Percentiles rank a stretch among this genome's conserved stretches.
phyloP scores from a whole-genome alignment of 2,888 invertebrate species.

The Hypsopygia costalis region DNA sequence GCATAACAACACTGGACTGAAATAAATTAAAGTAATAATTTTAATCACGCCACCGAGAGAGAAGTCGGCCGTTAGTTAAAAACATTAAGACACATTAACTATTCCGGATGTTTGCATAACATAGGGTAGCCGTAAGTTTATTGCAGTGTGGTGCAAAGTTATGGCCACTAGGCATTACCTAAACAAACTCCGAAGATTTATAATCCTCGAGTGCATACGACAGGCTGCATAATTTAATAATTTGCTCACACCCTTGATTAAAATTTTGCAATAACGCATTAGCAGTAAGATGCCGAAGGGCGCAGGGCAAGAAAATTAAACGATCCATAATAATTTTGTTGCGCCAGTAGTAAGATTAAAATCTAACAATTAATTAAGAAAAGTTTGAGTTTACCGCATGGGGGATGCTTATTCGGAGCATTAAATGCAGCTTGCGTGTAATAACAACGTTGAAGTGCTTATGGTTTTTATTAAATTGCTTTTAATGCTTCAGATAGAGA shows the following conservation, averaged over 20 bases:
- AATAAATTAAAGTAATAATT: conserved; percentile 15
- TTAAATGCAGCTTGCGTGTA: conserved; percentile 39
- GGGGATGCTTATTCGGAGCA: conserved; percentile 38
- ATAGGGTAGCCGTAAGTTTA: conserved; percentile 33
- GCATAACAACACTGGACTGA: no score
- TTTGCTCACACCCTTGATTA: conserved; percentile 75
- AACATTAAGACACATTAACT: conserved; percentile 26
- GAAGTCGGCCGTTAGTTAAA: conserved; percentile 8
- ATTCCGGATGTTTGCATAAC: conserved; percentile 35
- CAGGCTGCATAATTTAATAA: conserved; percentile 79
- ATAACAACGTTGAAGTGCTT: conserved; percentile 5
- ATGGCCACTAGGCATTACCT: conserved; percentile 40
- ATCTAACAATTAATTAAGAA: conserved; percentile 75
- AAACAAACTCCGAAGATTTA: conserved; percentile 68
- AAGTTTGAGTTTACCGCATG: conserved; percentile 48
- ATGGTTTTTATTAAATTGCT: neutral
- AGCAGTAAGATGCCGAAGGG: conserved; percentile 62
- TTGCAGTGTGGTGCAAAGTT: conserved; percentile 35
- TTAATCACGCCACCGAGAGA: conserved; percentile 14
- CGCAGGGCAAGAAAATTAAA: conserved; percentile 71
- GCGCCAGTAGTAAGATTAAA: conserved; percentile 74
- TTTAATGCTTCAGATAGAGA: neutral
- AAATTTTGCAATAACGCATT: conserved; percentile 76
- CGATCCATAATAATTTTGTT: conserved; percentile 74
- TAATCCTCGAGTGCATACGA: conserved; percentile 72